phyloP scores from a whole-genome alignment of 2,888 invertebrate genomes.

The Sinhomidia bicolor region DNA sequence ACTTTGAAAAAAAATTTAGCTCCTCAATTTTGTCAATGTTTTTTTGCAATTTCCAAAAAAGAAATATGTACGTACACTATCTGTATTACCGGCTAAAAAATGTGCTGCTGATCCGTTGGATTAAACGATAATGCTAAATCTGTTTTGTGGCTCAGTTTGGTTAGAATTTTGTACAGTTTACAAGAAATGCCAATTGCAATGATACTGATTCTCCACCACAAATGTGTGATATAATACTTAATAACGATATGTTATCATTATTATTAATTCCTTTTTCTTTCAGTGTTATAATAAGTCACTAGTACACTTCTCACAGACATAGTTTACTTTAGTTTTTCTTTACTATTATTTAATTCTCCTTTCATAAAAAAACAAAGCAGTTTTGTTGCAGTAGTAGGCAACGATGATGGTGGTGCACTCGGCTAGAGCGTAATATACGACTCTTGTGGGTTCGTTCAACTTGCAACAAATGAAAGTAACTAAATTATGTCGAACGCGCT shows the following conservation, averaged over 20 bases:
- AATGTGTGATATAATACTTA: too few species aligned
- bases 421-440: neutral
- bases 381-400: neutral
- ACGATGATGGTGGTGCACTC: neutral
- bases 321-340: neutral
- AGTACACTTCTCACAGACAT: slow-evolving; percentile 18
- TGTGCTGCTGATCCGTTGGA: too few species aligned
- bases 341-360: slow-evolving; percentile 25
- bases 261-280: neutral
- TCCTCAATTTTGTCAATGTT: too few species aligned
- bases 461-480: slow-evolving; percentile 70
- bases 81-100: too few species aligned
- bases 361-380: neutral
- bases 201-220: too few species aligned
- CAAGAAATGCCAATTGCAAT: too few species aligned
- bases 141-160: neutral
- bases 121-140: too few species aligned
- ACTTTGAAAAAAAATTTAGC: too few species aligned
- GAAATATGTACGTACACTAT: too few species aligned
- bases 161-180: neutral
- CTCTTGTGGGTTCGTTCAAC: slow-evolving; percentile 73
- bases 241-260: too few species aligned
- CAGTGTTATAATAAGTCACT: neutral
- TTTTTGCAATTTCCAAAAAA: too few species aligned
- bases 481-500: slow-evolving; percentile 47